Base-by-base conservation (phyloP, 2,797 vertebrate species). In the Thripadectes ignobilis region DNA sequence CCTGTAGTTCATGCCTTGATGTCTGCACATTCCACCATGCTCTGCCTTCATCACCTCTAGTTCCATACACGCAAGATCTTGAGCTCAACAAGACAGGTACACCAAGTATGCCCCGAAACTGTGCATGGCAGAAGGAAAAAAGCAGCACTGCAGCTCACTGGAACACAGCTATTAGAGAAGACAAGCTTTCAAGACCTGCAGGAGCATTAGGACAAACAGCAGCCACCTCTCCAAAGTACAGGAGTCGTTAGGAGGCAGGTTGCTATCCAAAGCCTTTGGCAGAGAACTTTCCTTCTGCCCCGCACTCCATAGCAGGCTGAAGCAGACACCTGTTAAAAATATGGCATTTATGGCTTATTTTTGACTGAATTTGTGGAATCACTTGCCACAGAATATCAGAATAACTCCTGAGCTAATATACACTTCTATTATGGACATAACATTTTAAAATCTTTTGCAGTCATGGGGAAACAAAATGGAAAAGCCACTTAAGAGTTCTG, bases 41-140 rank as follows among this genome's bases (percentile, higher is more conserved):
- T 3, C 51, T 86, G 51, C 58, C 48, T 69, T 78, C 36, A n/a
- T 65, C 51, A 46, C 30, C 55, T 74, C 30, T 46, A 27, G 29
- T 71, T 61, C 48, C 38, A 43, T 12, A 38, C 22, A 10, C 5
- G 19, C 27, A 48, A 34, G 36, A 30, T 46, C 49, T 61, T 34
- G 34, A 0, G 2, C 88, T 85, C 43, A 55, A 17, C 24, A n/a
- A 30, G 63, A 43, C 58, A 6, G 12, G 48, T 38, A 52, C 30
- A 24, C 49, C 66, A 52, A 34, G 7, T 7, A 18, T 29, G 34
- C 21, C 54, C 75, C 72, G 43, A 54, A 77, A 51, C 38, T 65
- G 54, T 49, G 23, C 10, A 4, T 2, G 6, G 15, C 1, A 4
- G 13, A 9, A 2, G 3, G 7, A 2, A 2, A 21, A 54, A 54